Conservation (phyloP, 2,797 vertebrate genomes). For the Micropoecilia bifurca region DNA sequence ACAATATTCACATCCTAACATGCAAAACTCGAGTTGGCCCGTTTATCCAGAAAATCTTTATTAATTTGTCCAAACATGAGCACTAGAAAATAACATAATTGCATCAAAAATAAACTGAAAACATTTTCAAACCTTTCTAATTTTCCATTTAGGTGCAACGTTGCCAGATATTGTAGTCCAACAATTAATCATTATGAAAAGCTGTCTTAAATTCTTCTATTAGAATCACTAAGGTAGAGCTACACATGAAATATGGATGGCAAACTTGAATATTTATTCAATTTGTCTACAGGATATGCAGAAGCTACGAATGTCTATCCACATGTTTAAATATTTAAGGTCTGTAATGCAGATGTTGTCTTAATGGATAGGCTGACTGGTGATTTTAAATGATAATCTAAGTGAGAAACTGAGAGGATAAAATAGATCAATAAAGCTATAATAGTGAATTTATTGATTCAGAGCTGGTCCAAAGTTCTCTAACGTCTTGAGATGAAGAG, state of each 20-base stretch:
- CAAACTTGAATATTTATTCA: neutral
- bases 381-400: neutral
- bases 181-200: neutral
- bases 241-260: neutral
- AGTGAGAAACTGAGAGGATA: neutral
- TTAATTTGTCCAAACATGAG: neutral
- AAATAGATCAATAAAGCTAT: neutral
- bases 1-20: neutral
- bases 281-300: neutral
- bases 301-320: neutral
- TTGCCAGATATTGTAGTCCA: neutral
- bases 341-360: neutral
- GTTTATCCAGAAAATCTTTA: neutral
- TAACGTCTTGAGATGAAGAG: neutral
- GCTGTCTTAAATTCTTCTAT: neutral
- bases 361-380: neutral
- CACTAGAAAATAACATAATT: neutral
- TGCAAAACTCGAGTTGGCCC: neutral
- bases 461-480: neutral
- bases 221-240: neutral
- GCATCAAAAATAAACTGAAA: neutral
- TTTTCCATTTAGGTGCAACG: neutral
- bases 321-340: neutral
- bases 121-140: neutral
- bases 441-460: neutral